Base-by-base conservation (phyloP, 1,140 invertebrate genomes). In the Drosophila lini region DNA sequence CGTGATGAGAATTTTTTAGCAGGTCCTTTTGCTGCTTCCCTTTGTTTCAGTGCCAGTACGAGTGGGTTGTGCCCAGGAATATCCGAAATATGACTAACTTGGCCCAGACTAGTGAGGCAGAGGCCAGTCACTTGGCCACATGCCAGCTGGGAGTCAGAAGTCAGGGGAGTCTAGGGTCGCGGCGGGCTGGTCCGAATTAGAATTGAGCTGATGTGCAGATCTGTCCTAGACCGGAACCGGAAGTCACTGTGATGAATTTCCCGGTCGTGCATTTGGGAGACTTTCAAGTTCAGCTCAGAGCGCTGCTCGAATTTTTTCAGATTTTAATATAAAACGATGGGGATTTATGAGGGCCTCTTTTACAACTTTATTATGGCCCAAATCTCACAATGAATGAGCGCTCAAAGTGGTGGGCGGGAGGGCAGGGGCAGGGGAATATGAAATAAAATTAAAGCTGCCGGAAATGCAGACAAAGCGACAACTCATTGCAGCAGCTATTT, bases 401-500 rank as follows among this genome's bases (percentile, higher is more conserved):
- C 36, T 31, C 38, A 36, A 25, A 25, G 57, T 3, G 42, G 9
- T 9, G 7, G 58, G 34, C 8, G 40, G 19, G 28, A 10, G 22
- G 19, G 44, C 11, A 22, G 16, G n/a, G 34, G 32, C 52, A 41
- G 48, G 16, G 56, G 58, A 77, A 67, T 74, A 82, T 73, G 75
- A 88, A 86, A 83, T 77, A 79, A 79, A 88, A 88, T 86, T 86
- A 88, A 86, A 88, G 83, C 76, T 65, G 78, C 60, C 80, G 83
- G 82, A 86, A 86, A 86, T 88, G 83, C 82, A 88, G 82, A 86
- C 83, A 86, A 86, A 88, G 76, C 67, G 76, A 70, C 76, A 86
- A 82, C 60, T 88, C 83, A 79, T 80, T 88, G 83, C 82, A 67
- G 67, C 73, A 76, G 73, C 62, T 68, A 74, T 80, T 86, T 88